phyloP scores from a whole-genome alignment of 2,797 vertebrate species.

The Naso thynnoides region DNA sequence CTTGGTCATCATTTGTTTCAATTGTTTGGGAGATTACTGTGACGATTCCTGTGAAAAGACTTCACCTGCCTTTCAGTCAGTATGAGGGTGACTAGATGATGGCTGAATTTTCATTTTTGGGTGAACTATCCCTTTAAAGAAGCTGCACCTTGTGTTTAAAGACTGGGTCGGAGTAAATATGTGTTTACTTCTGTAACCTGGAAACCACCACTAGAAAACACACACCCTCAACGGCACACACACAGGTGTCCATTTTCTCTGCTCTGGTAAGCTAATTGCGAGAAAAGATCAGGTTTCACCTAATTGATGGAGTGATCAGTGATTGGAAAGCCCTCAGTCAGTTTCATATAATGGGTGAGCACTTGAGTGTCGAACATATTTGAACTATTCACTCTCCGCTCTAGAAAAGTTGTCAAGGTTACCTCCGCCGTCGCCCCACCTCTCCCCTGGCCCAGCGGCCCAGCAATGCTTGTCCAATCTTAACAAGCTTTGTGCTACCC shows the following conservation, averaged over 20 bases:
- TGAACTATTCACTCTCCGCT: constrained; percentile 74
- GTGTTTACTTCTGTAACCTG: constrained; percentile 65
- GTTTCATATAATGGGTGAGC: constrained; percentile 39
- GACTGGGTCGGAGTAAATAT: constrained; percentile 30
- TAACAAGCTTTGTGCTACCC: constrained; percentile 91
- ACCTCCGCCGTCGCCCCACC: constrained; percentile 73
- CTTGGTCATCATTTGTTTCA: too few species aligned
- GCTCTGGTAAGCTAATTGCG: constrained; percentile 49
- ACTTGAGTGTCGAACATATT: constrained; percentile 59
- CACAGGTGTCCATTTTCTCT: constrained; percentile 70
- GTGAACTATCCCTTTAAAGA: too few species aligned
- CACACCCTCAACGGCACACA: constrained; percentile 39
- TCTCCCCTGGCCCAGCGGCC: constrained; percentile 64
- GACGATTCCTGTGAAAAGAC: too few species aligned
- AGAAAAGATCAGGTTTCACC: constrained; percentile 60
- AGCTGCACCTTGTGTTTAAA: background rate
- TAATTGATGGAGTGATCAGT: constrained; percentile 58
- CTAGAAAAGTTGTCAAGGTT: constrained; percentile 84
- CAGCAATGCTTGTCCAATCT: constrained; percentile 89
- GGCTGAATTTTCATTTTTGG: too few species aligned
- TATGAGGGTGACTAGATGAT: too few species aligned
- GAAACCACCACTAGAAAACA: constrained; percentile 64
- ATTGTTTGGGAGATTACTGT: too few species aligned
- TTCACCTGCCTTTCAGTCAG: too few species aligned
- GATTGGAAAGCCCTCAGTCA: constrained; percentile 47